Evolutionary conservation across 2,797 vertebrate species (phyloP).

Genomic region (Gadopsis bispinosus): DNA sequence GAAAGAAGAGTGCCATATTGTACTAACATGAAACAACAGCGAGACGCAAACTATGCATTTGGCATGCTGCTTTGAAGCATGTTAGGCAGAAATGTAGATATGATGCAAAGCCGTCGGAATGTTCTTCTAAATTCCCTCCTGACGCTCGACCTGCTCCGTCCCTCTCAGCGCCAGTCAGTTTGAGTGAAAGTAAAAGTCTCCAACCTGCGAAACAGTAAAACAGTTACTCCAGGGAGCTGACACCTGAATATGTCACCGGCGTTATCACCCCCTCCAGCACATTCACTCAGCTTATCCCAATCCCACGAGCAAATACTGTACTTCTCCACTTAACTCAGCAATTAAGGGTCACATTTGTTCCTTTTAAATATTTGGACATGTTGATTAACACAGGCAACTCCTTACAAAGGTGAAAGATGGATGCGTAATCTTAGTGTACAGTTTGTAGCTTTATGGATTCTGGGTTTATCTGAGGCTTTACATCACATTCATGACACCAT

Average conservation of each 20-base stretch:
- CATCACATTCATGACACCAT: not conserved
- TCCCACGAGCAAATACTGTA: conserved; percentile 22
- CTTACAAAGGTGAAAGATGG: conserved; percentile 2
- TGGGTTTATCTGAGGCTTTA: not conserved
- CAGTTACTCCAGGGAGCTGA: conserved; percentile 38
- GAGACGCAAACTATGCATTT: not conserved
- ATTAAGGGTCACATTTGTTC: conserved; percentile 16
- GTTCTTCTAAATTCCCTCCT: not conserved
- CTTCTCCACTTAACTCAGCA: conserved; percentile 11
- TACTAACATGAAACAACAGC: not conserved
- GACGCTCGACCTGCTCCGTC: not conserved
- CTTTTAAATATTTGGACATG: not conserved
- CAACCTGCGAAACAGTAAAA: conserved; percentile 21
- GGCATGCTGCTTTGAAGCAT: not conserved
- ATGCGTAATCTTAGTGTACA: not conserved
- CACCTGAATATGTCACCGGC: conserved; percentile 42
- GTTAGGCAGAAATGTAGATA: not conserved
- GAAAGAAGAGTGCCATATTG: not conserved
- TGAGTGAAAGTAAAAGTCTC: conserved; percentile 29
- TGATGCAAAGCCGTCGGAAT: not conserved
- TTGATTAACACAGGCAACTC: not conserved
- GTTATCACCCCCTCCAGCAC: conserved; percentile 37
- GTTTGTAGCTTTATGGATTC: not conserved
- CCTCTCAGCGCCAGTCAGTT: not conserved
- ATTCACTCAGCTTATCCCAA: conserved; percentile 14